Evolutionary conservation across 2,113 vertebrate genomes (phyloP), one percentile per base, ranked within the genome.

Genomic region (Saguinus imperator): DNA sequence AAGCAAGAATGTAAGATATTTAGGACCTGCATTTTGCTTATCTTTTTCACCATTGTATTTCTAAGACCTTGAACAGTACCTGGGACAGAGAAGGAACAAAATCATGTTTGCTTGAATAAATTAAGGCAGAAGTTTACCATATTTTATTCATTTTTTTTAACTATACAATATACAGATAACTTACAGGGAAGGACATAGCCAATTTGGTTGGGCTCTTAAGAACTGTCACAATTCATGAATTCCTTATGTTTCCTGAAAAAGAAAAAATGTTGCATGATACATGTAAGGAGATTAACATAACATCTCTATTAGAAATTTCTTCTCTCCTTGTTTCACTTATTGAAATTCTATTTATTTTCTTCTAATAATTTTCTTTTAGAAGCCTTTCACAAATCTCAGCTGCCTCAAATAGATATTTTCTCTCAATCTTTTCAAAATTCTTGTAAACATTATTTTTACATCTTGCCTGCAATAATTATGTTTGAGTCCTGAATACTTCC

Each of bases 331-430:
- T 92, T 83, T 43, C 14, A 43, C 29, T 84, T 12, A 85, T 70
- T 88, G 55, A 97, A 89, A 96, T 94, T 93, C 23, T 92, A 58
- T 11, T 79, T n/a, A 45, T 94, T 94, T 80, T 75, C 55, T 90
- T 89, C 40, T 75, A 50, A 80, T 58, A 72, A 55, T 72, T 84
- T 95, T 88, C 12, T 11, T 76, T 89, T 87, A 86, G 66, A 92
- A 86, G 23, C 0, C 2, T 81, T 52, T 89, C 35, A 95, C 1
- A 87, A 43, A 13, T 3, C 14, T 12, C 8, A 16, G 25, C 35
- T 92, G 25, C 81, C 50, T 77, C 27, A 86, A 73, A 84, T 9
- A 85, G 57, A 66, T 93, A 86, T 43, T 55, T 25, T 77, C 40
- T 89, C 37, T 80, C 23, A 27, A 84, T 48, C n/a, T 48, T 70